Evolutionary conservation across 2,797 vertebrate species (phyloP).

Genomic region (Peromyscus nudipes): DNA sequence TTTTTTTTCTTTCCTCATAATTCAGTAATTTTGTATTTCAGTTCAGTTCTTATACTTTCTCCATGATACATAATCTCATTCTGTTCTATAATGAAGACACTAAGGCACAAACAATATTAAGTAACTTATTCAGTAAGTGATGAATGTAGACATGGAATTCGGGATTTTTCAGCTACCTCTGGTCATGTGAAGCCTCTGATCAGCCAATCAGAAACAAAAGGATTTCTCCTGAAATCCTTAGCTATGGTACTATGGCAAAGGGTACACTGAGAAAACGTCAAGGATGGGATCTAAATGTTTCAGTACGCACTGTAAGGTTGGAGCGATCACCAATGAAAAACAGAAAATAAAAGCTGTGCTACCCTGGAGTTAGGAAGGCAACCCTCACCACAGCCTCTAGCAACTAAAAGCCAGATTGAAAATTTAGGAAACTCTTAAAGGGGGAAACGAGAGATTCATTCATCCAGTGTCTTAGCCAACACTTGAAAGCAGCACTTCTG

Average conservation of each 20-base stretch:
- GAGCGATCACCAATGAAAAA: neutral
- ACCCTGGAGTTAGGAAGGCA: neutral
- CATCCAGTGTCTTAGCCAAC: neutral
- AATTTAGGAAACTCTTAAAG: neutral
- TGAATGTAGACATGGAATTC: neutral
- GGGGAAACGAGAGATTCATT: neutral
- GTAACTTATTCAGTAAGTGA: neutral
- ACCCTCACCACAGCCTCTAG: neutral
- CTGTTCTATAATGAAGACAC: constrained; percentile 36
- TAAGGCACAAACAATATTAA: neutral
- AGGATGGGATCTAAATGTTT: neutral
- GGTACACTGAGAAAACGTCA: neutral
- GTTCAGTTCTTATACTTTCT: neutral
- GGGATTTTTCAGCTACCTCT: neutral
- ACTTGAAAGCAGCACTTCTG: neutral
- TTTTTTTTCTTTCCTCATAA: neutral
- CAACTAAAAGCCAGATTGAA: constrained; percentile 15
- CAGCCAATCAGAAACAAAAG: neutral
- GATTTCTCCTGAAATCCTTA: neutral
- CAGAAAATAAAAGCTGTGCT: neutral
- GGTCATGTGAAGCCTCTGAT: neutral
- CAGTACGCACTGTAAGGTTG: neutral
- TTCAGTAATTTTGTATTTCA: constrained; percentile 24
- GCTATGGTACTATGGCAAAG: neutral
- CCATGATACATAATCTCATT: neutral